Percentiles rank a stretch among this genome's conserved stretches.
phyloP scores from a whole-genome alignment of 2,797 vertebrate genomes.

The Myotis myotis region DNA sequence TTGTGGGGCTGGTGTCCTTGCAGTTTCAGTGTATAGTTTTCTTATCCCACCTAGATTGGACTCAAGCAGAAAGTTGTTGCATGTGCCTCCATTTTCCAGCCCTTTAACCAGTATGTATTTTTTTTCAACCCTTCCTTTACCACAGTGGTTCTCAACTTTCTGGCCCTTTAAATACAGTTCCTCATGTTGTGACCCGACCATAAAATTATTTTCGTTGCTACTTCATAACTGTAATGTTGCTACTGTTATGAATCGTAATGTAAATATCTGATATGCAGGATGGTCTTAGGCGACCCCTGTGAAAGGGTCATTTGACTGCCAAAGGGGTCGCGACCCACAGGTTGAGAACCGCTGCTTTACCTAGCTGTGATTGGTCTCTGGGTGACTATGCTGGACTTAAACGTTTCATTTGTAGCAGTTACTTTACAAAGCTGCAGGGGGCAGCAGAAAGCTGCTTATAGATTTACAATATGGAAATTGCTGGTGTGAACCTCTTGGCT shows the following conservation, averaged over 20 bases:
- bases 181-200: too few relatives aligned
- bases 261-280: too few relatives aligned
- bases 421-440: constrained; percentile 77
- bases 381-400: background rate
- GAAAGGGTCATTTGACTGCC: too few relatives aligned
- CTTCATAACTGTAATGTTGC: too few relatives aligned
- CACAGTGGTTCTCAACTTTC: too few relatives aligned
- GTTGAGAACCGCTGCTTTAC: background rate
- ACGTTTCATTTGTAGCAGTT: constrained; percentile 54
- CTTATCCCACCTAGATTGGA: background rate
- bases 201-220: too few relatives aligned
- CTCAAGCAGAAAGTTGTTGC: background rate
- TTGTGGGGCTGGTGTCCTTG: background rate
- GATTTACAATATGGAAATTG: background rate
- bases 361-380: background rate
- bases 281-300: too few relatives aligned
- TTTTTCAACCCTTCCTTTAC: background rate
- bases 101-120: background rate
- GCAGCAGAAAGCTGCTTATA: constrained; percentile 75
- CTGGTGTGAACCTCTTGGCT: background rate
- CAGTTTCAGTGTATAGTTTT: background rate
- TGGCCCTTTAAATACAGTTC: too few relatives aligned
- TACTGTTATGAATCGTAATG: too few relatives aligned
- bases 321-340: too few relatives aligned
- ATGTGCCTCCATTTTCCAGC: background rate